A percentile compares a stretch with the other conserved stretches of the same genome.
Evolutionary conservation across 2,888 invertebrate species (phyloP).

Genomic region (Oasisia sp.): DNA sequence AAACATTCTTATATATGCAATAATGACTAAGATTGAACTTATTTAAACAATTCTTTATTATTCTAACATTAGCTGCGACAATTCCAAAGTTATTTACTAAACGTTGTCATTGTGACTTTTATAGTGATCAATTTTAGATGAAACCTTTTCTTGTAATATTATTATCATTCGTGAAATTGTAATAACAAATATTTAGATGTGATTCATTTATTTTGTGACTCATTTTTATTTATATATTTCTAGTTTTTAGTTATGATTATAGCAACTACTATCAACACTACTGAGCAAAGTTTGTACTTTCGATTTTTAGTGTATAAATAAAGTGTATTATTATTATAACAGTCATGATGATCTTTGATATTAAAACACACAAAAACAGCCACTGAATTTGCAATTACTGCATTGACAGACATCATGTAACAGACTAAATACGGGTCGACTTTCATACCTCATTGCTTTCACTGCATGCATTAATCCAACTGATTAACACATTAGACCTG

Average conservation of each 20-base stretch:
- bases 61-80: not conserved
- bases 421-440: not conserved
- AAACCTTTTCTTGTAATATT: no score
- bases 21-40: not conserved
- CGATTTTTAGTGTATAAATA: no score
- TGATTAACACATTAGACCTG: conserved; percentile 6
- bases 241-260: no score
- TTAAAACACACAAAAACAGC: no score
- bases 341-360: no score
- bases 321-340: no score
- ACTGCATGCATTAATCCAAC: not conserved
- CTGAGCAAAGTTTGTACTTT: no score
- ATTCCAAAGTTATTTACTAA: not conserved
- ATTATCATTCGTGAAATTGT: no score
- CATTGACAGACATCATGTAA: not conserved
- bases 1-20: not conserved
- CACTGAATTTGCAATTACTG: no score
- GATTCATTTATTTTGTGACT: not conserved
- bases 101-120: not conserved
- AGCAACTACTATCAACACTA: no score
- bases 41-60: not conserved
- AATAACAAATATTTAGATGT: not conserved
- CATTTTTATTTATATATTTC: not conserved
- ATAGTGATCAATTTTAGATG: no score
- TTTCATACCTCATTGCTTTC: not conserved